phyloP scores from a whole-genome alignment of 2,113 vertebrate genomes.

The Rhynchomys soricoides region DNA sequence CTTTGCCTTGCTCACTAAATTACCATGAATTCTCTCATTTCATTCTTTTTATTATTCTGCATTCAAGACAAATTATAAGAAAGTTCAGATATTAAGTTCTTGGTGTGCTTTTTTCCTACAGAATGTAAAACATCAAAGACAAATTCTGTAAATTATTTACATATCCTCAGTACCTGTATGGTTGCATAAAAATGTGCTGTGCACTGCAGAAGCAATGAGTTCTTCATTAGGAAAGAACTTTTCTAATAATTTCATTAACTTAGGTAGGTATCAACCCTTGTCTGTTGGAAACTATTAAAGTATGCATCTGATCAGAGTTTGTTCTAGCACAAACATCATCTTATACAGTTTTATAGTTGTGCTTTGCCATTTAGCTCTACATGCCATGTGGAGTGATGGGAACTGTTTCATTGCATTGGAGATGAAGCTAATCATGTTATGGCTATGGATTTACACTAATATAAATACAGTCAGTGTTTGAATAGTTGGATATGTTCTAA shows the following conservation, averaged over 20 bases:
- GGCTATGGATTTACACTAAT: conserved; percentile 56
- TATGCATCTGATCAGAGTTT: not conserved
- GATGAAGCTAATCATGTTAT: conserved; percentile 53
- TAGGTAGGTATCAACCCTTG: not conserved
- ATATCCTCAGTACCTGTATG: not conserved
- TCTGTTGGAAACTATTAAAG: not conserved
- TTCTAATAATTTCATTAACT: not conserved
- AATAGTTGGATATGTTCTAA: conserved; percentile 58
- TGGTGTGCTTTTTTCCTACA: not conserved
- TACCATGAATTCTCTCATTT: not conserved
- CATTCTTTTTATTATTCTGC: not conserved
- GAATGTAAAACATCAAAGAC: not conserved
- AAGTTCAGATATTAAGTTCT: not conserved
- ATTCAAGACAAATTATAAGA: not conserved
- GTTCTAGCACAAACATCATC: not conserved
- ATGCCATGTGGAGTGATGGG: not conserved
- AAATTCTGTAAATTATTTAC: not conserved
- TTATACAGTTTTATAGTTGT: not conserved
- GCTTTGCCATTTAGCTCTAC: not conserved
- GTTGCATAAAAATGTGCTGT: not conserved
- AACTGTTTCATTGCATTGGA: conserved; percentile 17
- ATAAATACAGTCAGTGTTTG: conserved; percentile 57
- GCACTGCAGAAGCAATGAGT: not conserved
- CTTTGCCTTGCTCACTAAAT: not conserved
- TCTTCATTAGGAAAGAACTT: not conserved